These are phyloP conservation scores for Alligator mississippiensis DNA, from an alignment of 2,113 vertebrate genomes.

Conservation along the genomic window DNA sequence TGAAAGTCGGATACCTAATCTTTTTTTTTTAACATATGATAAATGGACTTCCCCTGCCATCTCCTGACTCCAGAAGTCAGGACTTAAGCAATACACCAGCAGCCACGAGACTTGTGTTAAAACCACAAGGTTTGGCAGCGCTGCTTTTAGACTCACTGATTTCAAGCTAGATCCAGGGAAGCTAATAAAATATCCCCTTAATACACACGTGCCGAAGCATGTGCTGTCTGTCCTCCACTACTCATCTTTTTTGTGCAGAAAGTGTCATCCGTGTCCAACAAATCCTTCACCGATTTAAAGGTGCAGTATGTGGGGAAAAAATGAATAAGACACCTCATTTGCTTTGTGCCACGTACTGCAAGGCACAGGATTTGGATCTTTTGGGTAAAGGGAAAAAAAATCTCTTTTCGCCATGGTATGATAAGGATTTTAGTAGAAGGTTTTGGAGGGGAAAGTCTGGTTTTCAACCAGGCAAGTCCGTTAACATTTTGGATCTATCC, in stretches of 20 bases:
- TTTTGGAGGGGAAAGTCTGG: background rate
- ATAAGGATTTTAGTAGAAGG: background rate
- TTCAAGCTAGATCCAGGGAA: too few species aligned
- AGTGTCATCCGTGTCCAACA: conserved; percentile 17
- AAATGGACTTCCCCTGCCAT: too few species aligned
- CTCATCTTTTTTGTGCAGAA: conserved; percentile 4
- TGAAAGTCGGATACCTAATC: too few species aligned
- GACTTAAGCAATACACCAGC: too few species aligned
- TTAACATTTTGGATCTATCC: background rate
- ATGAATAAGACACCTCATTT: background rate
- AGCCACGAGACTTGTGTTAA: too few species aligned
- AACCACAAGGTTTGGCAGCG: too few species aligned
- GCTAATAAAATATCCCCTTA: too few species aligned
- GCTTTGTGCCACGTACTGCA: background rate
- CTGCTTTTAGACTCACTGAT: too few species aligned
- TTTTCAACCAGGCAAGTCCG: background rate
- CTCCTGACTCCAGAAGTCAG: too few species aligned
- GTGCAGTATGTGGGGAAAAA: background rate
- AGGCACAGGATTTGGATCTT: background rate
- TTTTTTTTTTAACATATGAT: too few species aligned
- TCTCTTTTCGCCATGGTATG: background rate
- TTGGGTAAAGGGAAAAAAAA: background rate
- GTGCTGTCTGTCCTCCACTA: conserved; percentile 44
- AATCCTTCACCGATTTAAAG: conserved; percentile 8
- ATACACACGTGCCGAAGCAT: background rate